A percentile compares a stretch with the other conserved stretches of the same genome.
Evolutionary conservation across 2,888 invertebrate species (phyloP).

Genomic region (Sphecodes monilicornis): DNA sequence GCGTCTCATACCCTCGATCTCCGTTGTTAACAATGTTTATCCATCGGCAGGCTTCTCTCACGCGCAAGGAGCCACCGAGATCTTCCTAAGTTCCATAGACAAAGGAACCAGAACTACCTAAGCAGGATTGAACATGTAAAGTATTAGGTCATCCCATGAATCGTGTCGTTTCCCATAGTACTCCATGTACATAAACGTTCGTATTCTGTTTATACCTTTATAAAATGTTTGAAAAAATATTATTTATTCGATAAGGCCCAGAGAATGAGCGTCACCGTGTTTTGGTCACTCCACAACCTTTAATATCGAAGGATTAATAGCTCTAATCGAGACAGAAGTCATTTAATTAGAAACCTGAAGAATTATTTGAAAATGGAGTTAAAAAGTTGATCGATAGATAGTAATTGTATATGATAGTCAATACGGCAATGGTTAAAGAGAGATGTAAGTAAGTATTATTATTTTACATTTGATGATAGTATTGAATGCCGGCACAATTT

Average conservation of each 20-base stretch:
- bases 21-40: not conserved
- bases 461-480: not conserved
- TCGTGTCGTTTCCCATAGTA: not conserved
- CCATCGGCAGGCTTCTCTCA: not conserved
- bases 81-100: not conserved
- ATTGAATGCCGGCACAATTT: not conserved
- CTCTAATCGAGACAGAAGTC: no score
- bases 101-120: not conserved
- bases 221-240: not conserved
- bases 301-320: not conserved
- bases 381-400: not conserved
- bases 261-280: not conserved
- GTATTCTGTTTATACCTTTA: not conserved
- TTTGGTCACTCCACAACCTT: not conserved
- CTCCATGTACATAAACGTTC: not conserved
- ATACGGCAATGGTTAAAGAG: not conserved
- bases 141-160: conserved; percentile 8
- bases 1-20: not conserved
- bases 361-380: not conserved
- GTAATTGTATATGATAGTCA: conserved; percentile 2
- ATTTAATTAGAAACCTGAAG: no score
- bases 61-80: not conserved
- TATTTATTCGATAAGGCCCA: not conserved
- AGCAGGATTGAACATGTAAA: conserved; percentile 13
- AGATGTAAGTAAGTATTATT: conserved; percentile 5